These are phyloP conservation scores for Tringa solitaria DNA, from an alignment of 2,113 vertebrate species.

Conservation along the genomic window DNA sequence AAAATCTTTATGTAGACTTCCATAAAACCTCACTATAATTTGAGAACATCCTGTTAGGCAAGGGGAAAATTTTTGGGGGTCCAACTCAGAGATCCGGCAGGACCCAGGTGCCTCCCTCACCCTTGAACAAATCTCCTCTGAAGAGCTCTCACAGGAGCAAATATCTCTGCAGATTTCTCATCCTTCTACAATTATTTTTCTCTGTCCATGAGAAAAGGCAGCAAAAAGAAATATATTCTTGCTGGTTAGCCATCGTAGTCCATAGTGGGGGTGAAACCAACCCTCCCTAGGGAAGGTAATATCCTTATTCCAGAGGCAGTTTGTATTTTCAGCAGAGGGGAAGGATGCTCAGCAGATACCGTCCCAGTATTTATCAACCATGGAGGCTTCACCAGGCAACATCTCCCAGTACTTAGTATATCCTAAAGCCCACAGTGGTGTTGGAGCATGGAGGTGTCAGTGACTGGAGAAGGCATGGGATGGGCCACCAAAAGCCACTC, in stretches of 20 bases:
- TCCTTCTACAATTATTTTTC: background rate
- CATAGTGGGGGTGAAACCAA: background rate
- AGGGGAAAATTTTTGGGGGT: background rate
- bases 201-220: fast-evolving
- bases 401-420: background rate
- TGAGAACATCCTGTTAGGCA: background rate
- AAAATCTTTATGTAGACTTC: background rate
- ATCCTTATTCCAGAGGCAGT: background rate
- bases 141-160: background rate
- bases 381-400: background rate
- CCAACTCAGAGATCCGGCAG: fast-evolving
- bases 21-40: background rate
- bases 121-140: background rate
- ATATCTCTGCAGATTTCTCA: background rate
- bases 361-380: background rate
- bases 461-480: background rate
- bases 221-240: background rate
- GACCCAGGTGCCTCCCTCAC: background rate
- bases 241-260: background rate
- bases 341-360: background rate
- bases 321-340: background rate
- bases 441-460: fast-evolving
- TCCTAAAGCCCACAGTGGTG: background rate
- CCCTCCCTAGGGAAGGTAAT: background rate
- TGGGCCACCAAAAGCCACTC: background rate